These are phyloP conservation scores for Brachionus koreanus DNA, from an alignment of 1,140 invertebrate genomes.

Conservation along the genomic window DNA sequence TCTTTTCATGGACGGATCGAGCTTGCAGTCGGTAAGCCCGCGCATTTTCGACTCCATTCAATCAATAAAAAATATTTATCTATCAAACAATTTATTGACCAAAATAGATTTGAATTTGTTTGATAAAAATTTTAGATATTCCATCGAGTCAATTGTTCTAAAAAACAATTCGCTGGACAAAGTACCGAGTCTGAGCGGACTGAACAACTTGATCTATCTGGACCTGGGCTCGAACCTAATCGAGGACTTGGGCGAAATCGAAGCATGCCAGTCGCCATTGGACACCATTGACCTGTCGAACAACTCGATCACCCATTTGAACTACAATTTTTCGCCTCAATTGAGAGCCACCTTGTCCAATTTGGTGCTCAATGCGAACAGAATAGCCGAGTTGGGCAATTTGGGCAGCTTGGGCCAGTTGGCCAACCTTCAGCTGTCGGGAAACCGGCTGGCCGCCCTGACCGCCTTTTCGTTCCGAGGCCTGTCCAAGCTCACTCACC, in stretches of 20 bases:
- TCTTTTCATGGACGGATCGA: neutral
- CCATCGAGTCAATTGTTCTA: neutral
- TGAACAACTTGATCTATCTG: neutral
- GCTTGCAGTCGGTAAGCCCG: neutral
- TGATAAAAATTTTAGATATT: neutral
- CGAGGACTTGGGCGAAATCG: neutral
- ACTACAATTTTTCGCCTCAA: neutral
- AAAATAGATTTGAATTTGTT: neutral
- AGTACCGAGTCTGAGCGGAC: neutral
- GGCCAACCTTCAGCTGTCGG: neutral
- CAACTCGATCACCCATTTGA: neutral
- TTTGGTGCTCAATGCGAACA: neutral
- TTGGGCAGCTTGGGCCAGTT: neutral
- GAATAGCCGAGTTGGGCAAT: neutral
- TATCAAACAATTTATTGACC: neutral
- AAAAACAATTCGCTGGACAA: neutral
- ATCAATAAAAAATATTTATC: neutral
- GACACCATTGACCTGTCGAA: neutral
- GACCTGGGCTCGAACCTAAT: slow-evolving; percentile 1
- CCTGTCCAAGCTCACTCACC: neutral
- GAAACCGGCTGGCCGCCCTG: neutral
- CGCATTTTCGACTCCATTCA: neutral
- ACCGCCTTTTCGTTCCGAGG: neutral
- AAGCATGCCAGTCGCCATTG: neutral
- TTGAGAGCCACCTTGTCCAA: neutral